Percentiles rank a stretch among this genome's conserved stretches.
Conservation (phyloP, 2,888 invertebrate genomes). For the Heliconius sara region DNA sequence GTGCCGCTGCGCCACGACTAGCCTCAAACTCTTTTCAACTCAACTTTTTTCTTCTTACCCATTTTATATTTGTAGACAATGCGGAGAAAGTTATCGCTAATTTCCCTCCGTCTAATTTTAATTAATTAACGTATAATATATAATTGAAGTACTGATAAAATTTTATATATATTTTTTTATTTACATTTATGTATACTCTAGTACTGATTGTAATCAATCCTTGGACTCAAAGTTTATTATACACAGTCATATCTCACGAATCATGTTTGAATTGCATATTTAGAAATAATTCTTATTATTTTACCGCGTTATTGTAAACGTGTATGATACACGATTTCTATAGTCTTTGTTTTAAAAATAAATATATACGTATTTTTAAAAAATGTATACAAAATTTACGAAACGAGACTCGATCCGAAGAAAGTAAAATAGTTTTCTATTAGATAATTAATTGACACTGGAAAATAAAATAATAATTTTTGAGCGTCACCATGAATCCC, state of each 20-base stretch:
- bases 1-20: too few species aligned
- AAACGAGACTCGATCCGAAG: too few species aligned
- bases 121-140: too few species aligned
- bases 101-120: too few species aligned
- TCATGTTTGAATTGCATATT: constrained; percentile 7
- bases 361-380: background rate
- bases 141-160: background rate
- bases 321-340: background rate
- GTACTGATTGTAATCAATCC: constrained; percentile 1
- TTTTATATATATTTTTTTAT: background rate
- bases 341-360: background rate
- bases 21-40: too few species aligned
- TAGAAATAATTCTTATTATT: constrained; percentile 11
- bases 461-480: background rate
- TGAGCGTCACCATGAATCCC: background rate
- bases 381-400: too few species aligned
- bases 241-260: constrained; percentile 13
- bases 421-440: too few species aligned
- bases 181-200: background rate
- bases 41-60: background rate
- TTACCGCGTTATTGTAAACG: background rate
- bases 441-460: background rate
- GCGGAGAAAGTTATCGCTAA: too few species aligned
- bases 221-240: constrained; percentile 10
- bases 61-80: background rate